These are phyloP conservation scores for Phenacoccus solenopsis DNA, from an alignment of 1,140 invertebrate genomes.

Conservation along the genomic window DNA sequence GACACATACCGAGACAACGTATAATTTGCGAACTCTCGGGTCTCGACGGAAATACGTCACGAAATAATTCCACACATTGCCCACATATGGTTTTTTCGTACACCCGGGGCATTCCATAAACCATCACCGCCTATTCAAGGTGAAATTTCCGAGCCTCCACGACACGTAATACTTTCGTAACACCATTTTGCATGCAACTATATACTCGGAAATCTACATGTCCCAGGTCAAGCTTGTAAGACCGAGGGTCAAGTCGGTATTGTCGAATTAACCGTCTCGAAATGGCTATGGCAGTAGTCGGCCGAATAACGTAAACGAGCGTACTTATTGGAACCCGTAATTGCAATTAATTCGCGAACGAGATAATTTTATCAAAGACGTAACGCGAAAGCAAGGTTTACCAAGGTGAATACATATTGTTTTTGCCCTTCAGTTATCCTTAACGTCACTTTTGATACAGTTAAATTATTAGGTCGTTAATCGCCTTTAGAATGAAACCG, in stretches of 20 bases:
- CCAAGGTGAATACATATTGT: not conserved
- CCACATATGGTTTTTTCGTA: too few relatives aligned
- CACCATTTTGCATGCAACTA: too few relatives aligned
- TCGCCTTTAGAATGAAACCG: not conserved
- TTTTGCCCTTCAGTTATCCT: not conserved
- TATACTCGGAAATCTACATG: not conserved
- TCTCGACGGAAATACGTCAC: too few relatives aligned
- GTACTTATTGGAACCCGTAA: too few relatives aligned
- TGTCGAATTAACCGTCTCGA: too few relatives aligned
- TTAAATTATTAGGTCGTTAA: not conserved
- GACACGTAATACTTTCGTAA: not conserved
- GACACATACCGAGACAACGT: too few relatives aligned
- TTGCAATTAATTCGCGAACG: not conserved
- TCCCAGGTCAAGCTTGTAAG: not conserved
- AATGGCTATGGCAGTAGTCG: too few relatives aligned
- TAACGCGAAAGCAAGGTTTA: not conserved
- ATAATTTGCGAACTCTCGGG: too few relatives aligned
- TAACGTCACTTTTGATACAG: not conserved
- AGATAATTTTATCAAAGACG: not conserved
- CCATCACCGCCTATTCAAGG: not conserved
- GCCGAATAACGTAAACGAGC: too few relatives aligned
- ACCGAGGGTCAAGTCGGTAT: too few relatives aligned
- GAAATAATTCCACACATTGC: too few relatives aligned
- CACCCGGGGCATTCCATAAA: not conserved
- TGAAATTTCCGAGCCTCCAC: not conserved